phyloP scores from a whole-genome alignment of 1,140 invertebrate species.

The Caenorhabditis inopinata region DNA sequence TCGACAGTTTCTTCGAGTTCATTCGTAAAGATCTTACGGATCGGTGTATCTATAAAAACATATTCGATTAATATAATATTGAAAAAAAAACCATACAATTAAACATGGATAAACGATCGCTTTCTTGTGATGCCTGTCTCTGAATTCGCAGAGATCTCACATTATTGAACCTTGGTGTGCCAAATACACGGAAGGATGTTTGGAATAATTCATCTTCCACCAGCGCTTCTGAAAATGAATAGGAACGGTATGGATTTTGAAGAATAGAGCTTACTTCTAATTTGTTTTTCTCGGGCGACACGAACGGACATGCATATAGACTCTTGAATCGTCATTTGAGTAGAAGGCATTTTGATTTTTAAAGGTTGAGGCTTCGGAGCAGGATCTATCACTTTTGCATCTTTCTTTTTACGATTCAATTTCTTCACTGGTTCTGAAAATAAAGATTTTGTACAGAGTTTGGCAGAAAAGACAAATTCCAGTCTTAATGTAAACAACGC shows the following conservation, averaged over 20 bases:
- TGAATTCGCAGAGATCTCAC: not conserved
- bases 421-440: not conserved
- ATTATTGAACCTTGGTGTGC: not conserved
- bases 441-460: too few species aligned
- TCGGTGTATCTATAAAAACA: not conserved
- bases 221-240: not conserved
- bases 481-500: too few species aligned
- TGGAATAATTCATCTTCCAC: not conserved
- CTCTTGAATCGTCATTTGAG: not conserved
- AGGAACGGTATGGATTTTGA: too few species aligned
- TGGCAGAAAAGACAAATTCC: too few species aligned
- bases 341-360: not conserved
- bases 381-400: not conserved
- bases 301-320: not conserved
- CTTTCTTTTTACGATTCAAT: not conserved
- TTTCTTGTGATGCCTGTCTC: too few species aligned
- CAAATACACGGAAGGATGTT: not conserved
- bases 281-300: too few species aligned
- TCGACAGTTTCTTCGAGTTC: not conserved
- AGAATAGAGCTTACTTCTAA: too few species aligned
- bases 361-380: not conserved
- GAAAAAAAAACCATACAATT: too few species aligned
- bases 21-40: not conserved
- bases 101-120: too few species aligned
- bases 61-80: not conserved